Evolutionary conservation across 2,888 invertebrate genomes (phyloP).

Genomic region (Resseliella maxima): DNA sequence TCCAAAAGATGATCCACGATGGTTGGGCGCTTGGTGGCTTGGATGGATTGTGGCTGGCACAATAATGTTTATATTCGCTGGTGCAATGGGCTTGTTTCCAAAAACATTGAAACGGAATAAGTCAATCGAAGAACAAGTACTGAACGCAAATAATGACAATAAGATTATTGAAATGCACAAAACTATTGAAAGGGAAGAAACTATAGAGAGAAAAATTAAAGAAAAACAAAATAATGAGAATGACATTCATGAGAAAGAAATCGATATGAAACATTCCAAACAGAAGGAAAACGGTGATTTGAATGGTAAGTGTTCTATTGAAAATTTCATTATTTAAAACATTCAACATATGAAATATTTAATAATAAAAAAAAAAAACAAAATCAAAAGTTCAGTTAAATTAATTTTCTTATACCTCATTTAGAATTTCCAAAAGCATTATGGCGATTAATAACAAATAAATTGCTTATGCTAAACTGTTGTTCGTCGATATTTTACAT

Average conservation of each 20-base stretch:
- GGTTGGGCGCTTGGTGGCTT: conserved; percentile 80
- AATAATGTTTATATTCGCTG: conserved; percentile 72
- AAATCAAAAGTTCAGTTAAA: too few species aligned
- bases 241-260: conserved; percentile 58
- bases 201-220: too few species aligned
- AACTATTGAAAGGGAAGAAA: too few species aligned
- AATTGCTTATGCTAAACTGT: conserved; percentile 75
- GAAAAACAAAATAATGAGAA: neutral
- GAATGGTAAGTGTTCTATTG: neutral
- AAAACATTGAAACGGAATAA: conserved; percentile 67
- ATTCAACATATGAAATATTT: too few species aligned
- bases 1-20: neutral
- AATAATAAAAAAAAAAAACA: too few species aligned
- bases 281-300: conserved; percentile 60
- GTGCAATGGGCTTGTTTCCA: conserved; percentile 76
- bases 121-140: neutral
- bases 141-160: too few species aligned
- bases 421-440: conserved; percentile 72
- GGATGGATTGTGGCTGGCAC: conserved; percentile 71
- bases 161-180: too few species aligned
- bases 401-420: neutral
- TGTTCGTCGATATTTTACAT: conserved; percentile 75
- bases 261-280: too few species aligned
- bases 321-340: too few species aligned
- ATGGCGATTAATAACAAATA: conserved; percentile 73